Base-by-base conservation (phyloP, 2,113 vertebrate genomes). In the Paedocypris sp. region DNA sequence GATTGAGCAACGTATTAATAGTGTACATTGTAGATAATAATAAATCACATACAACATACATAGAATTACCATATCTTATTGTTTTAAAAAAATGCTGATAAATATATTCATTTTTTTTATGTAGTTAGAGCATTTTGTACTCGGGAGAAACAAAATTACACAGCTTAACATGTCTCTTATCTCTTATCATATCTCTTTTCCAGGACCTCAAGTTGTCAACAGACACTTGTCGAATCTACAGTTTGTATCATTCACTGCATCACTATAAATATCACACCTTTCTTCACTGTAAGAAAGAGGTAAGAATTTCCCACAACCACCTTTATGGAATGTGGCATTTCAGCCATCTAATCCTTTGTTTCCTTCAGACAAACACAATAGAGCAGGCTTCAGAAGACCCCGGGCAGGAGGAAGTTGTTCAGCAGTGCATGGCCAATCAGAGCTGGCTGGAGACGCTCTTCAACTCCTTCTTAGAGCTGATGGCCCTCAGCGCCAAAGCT, bases 251-350 rank as follows among this genome's bases (percentile, higher is more conserved):
- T 72, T 91, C 90, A n/a, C 85, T 94, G 57, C 91, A 94, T 75
- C 91, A 94, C 79, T 94, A 93, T 79, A 94, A 94, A 66, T 93
- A 92, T 80, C 91, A 94, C 80, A 94, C 90, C 56, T 94, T 94
- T 75, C 80, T 94, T 74, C 89, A 89, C 81, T 94, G 91, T 81
- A 90, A 91, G 71, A 89, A 90, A 80, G 90, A 94, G 90, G 91
- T 93, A 75, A 82, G 86, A 6, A 4, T 51, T 51, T 33, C 9
- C 8, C 9, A 2, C 7, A 16, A 11, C 22, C 10, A 2, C 22
- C 4, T n/a, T n/a, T n/a, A n/a, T n/a, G n/a, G n/a, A n/a, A n/a
- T n/a, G n/a, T n/a, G n/a, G n/a, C n/a, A n/a, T n/a, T n/a, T n/a
- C n/a, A n/a, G n/a, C n/a, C n/a, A n/a, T n/a, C n/a, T n/a, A n/a